Conservation (phyloP, 2,888 invertebrate species). For the Aquatica leii region DNA sequence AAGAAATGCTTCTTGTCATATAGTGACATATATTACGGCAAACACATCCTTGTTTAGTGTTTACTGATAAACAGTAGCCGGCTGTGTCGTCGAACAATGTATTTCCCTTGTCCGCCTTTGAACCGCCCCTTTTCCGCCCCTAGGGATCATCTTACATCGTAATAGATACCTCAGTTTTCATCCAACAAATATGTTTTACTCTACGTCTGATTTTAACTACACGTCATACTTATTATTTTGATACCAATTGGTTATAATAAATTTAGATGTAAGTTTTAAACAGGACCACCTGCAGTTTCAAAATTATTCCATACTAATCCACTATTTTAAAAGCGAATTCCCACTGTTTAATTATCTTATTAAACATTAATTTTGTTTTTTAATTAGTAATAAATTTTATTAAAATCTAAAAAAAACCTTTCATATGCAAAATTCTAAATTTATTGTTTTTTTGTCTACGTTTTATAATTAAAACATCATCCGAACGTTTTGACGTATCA, state of each 20-base stretch:
- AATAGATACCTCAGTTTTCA: conserved; percentile 31
- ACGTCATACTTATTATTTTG: conserved; percentile 2
- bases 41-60: conserved; percentile 33
- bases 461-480: conserved; percentile 6
- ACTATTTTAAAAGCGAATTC: conserved; percentile 24
- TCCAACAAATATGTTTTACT: background rate
- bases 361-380: conserved; percentile 13
- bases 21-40: conserved; percentile 22
- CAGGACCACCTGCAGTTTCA: conserved; percentile 23
- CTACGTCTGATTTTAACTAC: background rate
- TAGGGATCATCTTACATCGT: conserved; percentile 39
- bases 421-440: background rate
- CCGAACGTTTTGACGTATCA: too few species aligned
- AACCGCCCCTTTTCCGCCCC: conserved; percentile 41
- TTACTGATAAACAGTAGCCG: conserved; percentile 42
- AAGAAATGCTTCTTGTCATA: conserved; percentile 39
- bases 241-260: conserved; percentile 22
- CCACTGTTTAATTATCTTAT: conserved; percentile 26
- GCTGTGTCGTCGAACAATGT: conserved; percentile 40
- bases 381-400: conserved; percentile 9
- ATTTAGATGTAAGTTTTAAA: conserved; percentile 23
- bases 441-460: background rate
- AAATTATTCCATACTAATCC: conserved; percentile 20
- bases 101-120: conserved; percentile 37
- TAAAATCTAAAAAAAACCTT: background rate